Evolutionary conservation across 2,888 invertebrate genomes (phyloP), one percentile per base, ranked within the genome.

Genomic region (Aradus depressus): DNA sequence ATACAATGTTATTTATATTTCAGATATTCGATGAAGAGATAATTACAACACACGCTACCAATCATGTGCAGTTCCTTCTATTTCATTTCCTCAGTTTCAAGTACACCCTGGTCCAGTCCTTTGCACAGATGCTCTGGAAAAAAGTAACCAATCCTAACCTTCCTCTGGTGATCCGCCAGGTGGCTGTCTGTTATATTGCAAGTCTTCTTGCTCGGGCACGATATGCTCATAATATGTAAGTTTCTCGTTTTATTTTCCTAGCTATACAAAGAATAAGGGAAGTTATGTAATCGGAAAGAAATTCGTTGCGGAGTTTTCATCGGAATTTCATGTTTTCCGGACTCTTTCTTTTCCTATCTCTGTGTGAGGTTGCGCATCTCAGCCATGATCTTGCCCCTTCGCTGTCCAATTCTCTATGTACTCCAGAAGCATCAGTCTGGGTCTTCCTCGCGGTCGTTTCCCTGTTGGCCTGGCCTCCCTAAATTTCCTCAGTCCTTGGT

Each of bases 31-130:
- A 92, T 61, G 77, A 77, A 62, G 72, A 85, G 31, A 76, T 95
- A 58, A 68, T 95, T 53, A 84, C 85, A 1, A 90, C 90, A 1
- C 81, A 89, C 67, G 85, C 83, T 23, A 84, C 83, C 28, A 77
- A 80, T 64, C 85, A 87, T 65, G 75, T 82, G 2, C 89, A 87
- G 67, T 89, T 81, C 65, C 63, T 82, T 5, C 69, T 86, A 66
- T 87, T 88, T 67, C 78, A 82, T 62, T 67, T 84, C 53, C 79
- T 81, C 65, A 80, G 80, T 62, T 75, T 83, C 57, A 80, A 80
- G 66, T 60, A 68, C 3, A 64, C 68, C 23, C 65, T 77, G 59
- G 68, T 73, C 1, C 80, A 82, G 59, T 74, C 73, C 19, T 87
- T 86, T 66, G 63, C 85, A 18, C 76, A 76, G 60, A 77, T 74